phyloP scores from a whole-genome alignment of 2,113 vertebrate genomes.

The Otocyon megalotis region DNA sequence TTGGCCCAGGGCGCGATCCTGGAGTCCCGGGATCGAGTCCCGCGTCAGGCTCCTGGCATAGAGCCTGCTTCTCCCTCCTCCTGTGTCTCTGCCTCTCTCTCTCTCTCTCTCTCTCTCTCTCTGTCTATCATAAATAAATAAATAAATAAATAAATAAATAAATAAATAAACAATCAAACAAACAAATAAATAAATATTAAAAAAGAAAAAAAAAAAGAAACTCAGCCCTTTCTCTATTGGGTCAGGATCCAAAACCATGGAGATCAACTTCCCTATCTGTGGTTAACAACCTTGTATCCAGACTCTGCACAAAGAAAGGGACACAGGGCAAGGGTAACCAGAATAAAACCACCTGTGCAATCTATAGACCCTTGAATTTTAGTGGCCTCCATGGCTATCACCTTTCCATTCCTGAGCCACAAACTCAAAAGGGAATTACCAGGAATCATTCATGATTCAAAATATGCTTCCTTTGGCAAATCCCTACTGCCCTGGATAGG shows the following conservation, averaged over 20 bases:
- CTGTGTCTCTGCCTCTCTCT: no score
- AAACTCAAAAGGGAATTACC: neutral
- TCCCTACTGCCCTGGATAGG: neutral
- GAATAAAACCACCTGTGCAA: neutral
- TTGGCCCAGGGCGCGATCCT: no score
- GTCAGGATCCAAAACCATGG: neutral
- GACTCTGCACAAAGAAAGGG: neutral
- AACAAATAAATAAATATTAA: no score
- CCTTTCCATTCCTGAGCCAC: neutral
- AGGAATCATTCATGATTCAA: neutral
- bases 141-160: no score
- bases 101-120: no score
- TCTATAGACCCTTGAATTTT: neutral
- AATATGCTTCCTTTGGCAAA: neutral
- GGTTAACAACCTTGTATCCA: neutral
- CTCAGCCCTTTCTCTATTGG: neutral
- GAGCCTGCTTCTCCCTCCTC: no score
- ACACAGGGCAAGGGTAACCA: neutral
- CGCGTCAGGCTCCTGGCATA: no score
- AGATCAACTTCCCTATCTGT: neutral
- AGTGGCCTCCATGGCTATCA: neutral
- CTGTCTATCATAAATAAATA: no score
- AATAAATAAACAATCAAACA: accelerated
- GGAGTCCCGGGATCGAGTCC: no score
- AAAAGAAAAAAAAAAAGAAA: neutral